These are phyloP conservation scores for Eutolmus rufibarbis DNA, from an alignment of 2,888 invertebrate genomes.

Conservation along the genomic window DNA sequence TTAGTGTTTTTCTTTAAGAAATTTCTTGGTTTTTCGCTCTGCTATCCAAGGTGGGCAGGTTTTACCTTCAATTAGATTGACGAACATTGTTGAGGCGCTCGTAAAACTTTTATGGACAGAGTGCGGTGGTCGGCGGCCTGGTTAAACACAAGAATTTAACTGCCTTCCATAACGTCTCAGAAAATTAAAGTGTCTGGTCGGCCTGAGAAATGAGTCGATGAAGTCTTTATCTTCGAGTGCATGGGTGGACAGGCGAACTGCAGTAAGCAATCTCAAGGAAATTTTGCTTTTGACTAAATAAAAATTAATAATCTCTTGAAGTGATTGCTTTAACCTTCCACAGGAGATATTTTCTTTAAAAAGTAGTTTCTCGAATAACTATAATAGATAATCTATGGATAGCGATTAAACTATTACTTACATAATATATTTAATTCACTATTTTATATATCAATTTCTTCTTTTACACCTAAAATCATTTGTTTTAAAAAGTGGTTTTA, in stretches of 20 bases:
- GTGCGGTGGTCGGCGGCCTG: conserved; percentile 22
- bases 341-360: no score
- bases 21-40: neutral
- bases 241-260: neutral
- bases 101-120: conserved; percentile 33
- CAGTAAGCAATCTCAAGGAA: neutral
- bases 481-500: no score
- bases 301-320: neutral
- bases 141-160: conserved; percentile 35
- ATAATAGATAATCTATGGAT: no score
- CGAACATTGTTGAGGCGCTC: conserved; percentile 28
- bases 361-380: no score
- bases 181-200: conserved; percentile 31
- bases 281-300: neutral
- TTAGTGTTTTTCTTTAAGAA: neutral
- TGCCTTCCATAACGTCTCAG: conserved; percentile 25
- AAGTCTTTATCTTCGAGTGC: conserved; percentile 6
- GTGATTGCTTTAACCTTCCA: no score
- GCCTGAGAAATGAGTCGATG: neutral
- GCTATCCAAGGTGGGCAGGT: neutral
- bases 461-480: no score
- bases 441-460: no score
- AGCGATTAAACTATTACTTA: no score
- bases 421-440: no score
- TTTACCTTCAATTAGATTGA: conserved; percentile 25